Evolutionary conservation across 1,140 invertebrate species (phyloP), one percentile per base, ranked within the genome.

Genomic region (Plodia interpunctella): DNA sequence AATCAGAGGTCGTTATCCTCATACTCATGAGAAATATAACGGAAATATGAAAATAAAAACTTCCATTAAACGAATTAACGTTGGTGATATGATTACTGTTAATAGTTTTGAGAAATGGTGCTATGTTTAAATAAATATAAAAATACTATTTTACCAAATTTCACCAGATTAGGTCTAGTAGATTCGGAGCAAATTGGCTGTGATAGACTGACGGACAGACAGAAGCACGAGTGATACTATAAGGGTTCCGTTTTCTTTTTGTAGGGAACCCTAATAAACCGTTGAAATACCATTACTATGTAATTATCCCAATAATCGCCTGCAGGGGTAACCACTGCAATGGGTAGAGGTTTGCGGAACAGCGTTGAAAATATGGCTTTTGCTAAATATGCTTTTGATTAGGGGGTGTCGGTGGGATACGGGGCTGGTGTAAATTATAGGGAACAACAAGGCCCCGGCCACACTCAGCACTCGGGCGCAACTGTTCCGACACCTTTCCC

Each of bases 401-500:
- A 71, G 55, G 63, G 70, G 68, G 76, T 78, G 68, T 69, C 66
- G 58, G 67, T 19, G 56, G 54, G 60, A 60, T 55, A 52, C 18
- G 15, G 19, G 51, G 51, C 15, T 30, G 44, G 62, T 18, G 64
- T 61, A 74, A 77, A 79, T 79, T 79, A 77, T 65, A 77, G 70
- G 64, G 63, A 55, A 66, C 55, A 19, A 60, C 58, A 30, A 56
- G 62, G 52, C 51, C 49, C 32, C 52, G 59, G 59, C 35, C 38
- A 44, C 38, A 15, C 13, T 44, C 15, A n/a, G n/a, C 11, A 44
- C 38, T 15, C 63, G 56, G 35, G 49, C 59, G 59, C 38, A 15
- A n/a, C 15, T n/a, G 15, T 57, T 63, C 72, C 70, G 76, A 79
- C 76, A 76, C 73, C 70, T 74, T 63, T 55, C 32, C 56, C 62